Base-by-base conservation (phyloP, 2,113 vertebrate species). In the Rhadina sibilatrix region DNA sequence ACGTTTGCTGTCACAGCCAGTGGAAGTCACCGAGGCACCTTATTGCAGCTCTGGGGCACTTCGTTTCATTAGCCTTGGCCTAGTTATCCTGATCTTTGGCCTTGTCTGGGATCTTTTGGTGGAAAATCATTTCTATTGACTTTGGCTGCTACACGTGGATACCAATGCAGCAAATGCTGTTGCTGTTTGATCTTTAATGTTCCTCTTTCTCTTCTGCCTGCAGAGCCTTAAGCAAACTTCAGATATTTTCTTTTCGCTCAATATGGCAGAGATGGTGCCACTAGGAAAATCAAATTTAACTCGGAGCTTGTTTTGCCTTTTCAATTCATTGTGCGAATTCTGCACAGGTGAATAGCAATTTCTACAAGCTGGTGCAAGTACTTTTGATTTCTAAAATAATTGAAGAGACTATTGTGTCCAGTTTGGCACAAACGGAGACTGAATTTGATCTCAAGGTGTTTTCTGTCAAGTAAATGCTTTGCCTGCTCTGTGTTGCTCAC, bases 401-500 rank as follows among this genome's bases (percentile, higher is more conserved):
- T 88, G 68, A 93, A 77, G 71, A 93, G 79, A 60, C 46, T 28
- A 88, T 90, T 74, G 30, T 59, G 78, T 92, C 49, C 50, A 17
- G 4, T 56, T 84, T 90, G 52, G 75, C 64, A 81, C 68, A 93
- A 94, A 89, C 23, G 21, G 35, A 77, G 38, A 47, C 12, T 70
- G 80, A 87, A 89, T 97, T 95, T 86, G 64, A 59, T 88, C 56
- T 88, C 83, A 74, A 83, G 89, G 83, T 81, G 52, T 60, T 95
- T 95, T 93, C 28, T 94, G 84, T 93, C 84, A 91, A 90, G 64
- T 56, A 90, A 95, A 95, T 92, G 37, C 72, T 87, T 95, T 93
- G 30, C 47, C 44, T 91, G 65, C 42, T 82, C 85, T 59, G 49
- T 4, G 5, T 31, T 75, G 57, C 54, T 97, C 76, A 74, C 44